A percentile compares a stretch with the other conserved stretches of the same genome.
These are phyloP conservation scores for Madoqua kirkii DNA, from an alignment of 2,113 vertebrate genomes.

Conservation along the genomic window DNA sequence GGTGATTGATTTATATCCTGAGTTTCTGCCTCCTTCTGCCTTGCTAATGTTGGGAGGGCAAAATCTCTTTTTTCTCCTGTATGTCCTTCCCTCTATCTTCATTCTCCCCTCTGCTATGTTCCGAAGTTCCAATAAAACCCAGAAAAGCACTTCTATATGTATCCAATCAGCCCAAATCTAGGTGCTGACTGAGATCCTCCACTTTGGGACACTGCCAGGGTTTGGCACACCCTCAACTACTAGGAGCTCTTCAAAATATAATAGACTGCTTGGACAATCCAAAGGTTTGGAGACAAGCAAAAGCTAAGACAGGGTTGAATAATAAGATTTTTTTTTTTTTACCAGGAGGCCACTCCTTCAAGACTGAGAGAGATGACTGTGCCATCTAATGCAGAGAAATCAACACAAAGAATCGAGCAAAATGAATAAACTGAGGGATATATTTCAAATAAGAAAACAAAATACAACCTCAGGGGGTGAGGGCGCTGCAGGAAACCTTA, in stretches of 20 bases:
- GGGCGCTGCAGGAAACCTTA: accelerated
- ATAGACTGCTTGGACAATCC: background rate
- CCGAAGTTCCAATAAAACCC: background rate
- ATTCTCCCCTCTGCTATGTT: background rate
- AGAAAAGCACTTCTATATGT: background rate
- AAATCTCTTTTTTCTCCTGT: background rate
- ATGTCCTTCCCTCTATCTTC: background rate
- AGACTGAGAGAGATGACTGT: background rate
- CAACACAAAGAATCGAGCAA: background rate
- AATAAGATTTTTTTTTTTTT: no score
- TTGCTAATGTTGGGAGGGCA: background rate
- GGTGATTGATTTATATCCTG: background rate
- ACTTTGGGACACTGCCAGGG: background rate
- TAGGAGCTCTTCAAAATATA: background rate
- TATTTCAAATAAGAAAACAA: background rate
- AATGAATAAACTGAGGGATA: background rate
- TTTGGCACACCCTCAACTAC: background rate
- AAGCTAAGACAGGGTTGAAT: background rate
- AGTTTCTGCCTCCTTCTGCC: background rate
- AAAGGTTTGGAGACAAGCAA: background rate
- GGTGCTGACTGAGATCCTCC: background rate
- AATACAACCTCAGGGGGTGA: background rate
- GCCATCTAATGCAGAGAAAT: background rate
- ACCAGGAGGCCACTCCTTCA: background rate
- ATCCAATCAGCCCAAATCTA: no score